phyloP scores from a whole-genome alignment of 2,113 vertebrate genomes.

The Sceloporus undulatus region DNA sequence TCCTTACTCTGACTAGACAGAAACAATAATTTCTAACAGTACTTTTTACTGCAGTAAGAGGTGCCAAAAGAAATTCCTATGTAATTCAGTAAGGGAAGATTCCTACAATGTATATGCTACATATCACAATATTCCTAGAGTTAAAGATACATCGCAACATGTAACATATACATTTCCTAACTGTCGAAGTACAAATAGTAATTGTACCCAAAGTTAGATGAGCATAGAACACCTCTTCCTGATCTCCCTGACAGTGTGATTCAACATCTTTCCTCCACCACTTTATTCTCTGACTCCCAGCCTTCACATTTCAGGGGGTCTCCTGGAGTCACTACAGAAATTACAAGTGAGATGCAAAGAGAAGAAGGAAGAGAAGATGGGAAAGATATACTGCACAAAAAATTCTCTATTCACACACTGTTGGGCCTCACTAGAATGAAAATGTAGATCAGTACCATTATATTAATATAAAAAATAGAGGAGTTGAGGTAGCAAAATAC shows the following conservation, averaged over 20 bases:
- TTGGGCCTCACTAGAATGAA: background rate
- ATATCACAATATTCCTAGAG: background rate
- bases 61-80: background rate
- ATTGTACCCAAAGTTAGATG: background rate
- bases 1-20: background rate
- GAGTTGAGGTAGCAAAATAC: background rate
- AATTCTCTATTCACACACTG: too few relatives aligned
- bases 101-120: background rate
- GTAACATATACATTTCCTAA: background rate
- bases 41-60: background rate
- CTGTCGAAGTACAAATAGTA: background rate
- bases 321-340: background rate
- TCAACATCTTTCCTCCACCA: background rate
- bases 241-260: too few relatives aligned
- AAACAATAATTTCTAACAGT: background rate
- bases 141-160: background rate
- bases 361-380: too few relatives aligned
- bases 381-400: background rate
- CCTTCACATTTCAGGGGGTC: background rate
- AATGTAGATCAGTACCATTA: background rate
- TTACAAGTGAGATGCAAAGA: too few relatives aligned
- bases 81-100: background rate
- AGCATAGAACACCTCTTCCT: background rate
- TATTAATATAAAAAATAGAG: background rate
- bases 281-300: too few relatives aligned